phyloP scores from a whole-genome alignment of 2,797 vertebrate genomes.

The Erethizon dorsatum region DNA sequence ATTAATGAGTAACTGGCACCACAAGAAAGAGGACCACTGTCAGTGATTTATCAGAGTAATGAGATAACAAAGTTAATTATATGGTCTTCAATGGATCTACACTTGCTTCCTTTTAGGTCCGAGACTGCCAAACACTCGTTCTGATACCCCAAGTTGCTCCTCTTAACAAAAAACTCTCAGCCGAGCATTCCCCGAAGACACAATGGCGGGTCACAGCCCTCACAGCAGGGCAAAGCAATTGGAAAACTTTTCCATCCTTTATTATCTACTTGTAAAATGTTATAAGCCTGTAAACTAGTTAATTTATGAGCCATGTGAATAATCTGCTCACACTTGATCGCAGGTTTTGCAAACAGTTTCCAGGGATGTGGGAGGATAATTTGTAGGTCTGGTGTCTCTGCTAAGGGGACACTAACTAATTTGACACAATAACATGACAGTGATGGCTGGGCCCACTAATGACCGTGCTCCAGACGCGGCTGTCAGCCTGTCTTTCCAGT shows the following conservation, averaged over 20 bases:
- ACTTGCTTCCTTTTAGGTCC: conserved; percentile 86
- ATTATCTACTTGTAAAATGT: conserved; percentile 90
- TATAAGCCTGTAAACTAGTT: conserved; percentile 89
- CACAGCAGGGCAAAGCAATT: conserved; percentile 57
- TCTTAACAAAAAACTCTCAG: conserved; percentile 56
- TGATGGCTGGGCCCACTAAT: conserved; percentile 88
- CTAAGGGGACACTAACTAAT: conserved; percentile 89
- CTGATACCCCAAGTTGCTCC: neutral
- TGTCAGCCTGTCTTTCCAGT: conserved; percentile 88
- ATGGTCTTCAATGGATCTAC: conserved; percentile 87
- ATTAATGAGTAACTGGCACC: conserved; percentile 88
- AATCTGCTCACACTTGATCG: conserved; percentile 89
- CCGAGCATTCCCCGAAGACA: conserved; percentile 17
- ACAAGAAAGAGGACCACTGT: conserved; percentile 88
- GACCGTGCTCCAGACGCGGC: conserved; percentile 85
- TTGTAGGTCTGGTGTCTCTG: conserved; percentile 88
- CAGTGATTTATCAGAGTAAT: conserved; percentile 86
- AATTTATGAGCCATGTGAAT: conserved; percentile 89
- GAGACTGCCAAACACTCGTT: conserved; percentile 83
- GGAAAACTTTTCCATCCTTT: conserved; percentile 85
- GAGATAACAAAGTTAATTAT: conserved; percentile 89
- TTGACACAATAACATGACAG: conserved; percentile 88
- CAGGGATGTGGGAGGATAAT: conserved; percentile 87
- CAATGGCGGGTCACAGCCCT: conserved; percentile 49
- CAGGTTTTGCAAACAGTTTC: conserved; percentile 87